Evolutionary conservation across 2,888 invertebrate species (phyloP), one percentile per base, ranked within the genome.

Genomic region (Apamea monoglypha): DNA sequence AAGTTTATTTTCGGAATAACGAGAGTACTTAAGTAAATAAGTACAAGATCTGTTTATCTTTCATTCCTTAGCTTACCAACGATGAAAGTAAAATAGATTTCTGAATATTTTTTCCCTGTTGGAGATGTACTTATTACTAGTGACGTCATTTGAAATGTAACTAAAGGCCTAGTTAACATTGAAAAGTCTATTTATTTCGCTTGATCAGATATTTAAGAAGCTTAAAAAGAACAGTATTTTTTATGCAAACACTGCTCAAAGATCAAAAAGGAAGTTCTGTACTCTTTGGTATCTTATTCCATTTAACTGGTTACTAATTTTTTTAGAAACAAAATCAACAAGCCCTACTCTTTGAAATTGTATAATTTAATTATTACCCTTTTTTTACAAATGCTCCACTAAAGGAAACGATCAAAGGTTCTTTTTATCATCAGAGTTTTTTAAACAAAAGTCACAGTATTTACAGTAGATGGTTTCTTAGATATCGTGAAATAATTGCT

Each of bases 231-330:
- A 78, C 68, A 72, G 76, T 85, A 36, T 85, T 89, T 88, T 81
- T 78, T 74, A 76, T 53, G 40, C 36, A 82, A 86, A 83, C 70
- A 81, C 72, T 76, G 78, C 73, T 81, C 61, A 81, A 86, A 83
- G 86, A 86, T 71, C 83, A 75, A 80, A 83, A 83, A 82, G 76
- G 82, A 81, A 84, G 73, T 85, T 88, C 79, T 1, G 5, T 50
- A 77, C 75, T 80, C 88, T 89, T 90, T 89, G 89, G 88, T 87
- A 87, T 83, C 74, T 80, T 83, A 89, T 89, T 89, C 83, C 44
- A 67, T 77, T 78, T 83, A 80, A 87, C 83, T 72, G 83, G 73
- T 84, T 76, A 74, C 61, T 74, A 74, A 74, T 72, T 81, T 82
- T 89, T 86, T 87, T 81, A 81, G 14, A 16, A 61, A 73, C 68